Base-by-base conservation (phyloP, 2,113 vertebrate genomes). In the Phrynocephalus versicolor region DNA sequence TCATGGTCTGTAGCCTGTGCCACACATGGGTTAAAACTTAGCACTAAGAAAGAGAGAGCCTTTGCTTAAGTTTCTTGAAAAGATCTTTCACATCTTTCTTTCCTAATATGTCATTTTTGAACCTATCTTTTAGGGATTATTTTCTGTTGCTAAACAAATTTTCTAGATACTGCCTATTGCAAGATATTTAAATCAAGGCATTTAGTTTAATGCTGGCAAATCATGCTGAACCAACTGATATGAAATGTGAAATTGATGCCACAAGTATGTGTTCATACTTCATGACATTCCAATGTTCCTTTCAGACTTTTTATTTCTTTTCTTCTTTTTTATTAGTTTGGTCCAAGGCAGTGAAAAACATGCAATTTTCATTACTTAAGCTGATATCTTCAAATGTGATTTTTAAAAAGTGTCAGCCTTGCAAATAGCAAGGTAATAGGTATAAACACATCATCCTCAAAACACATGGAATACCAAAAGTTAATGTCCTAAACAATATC, bases 221-320 rank as follows among this genome's bases (percentile, higher is more conserved):
- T 60, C 69, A 6, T 71, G 73, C 81, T 88, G 89, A 88, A 88
- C 0, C 1, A 92, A 93, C 89, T 91, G 93, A 72, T 89, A 4
- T 60, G 91, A 93, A 71, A 69, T 77, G 57, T 84, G 67, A 90
- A 94, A 91, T 86, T 80, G 30, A 76, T 90, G 57, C 0, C 0
- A 82, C 83, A 81, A 91, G 76, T 89, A 76, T 88, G 70, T 94
- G 93, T 57, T 93, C 91, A 84, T 79, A 85, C 35, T 93, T 81
- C 35, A 21, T 15, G 86, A 86, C 85, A 87, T 90, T 80, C 57
- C 58, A 70, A 90, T 39, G 5, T 51, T 51, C 45, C 45, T 51
- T 51, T 51, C 45, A 51, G 45, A 51, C 45, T 51, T 51, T 51
- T 51, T n/a, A n/a, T n/a, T 51, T 51, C 45, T 10, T 10, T 51